These are phyloP conservation scores for Raja brachyura DNA, from an alignment of 2,113 vertebrate species.

Conservation along the genomic window DNA sequence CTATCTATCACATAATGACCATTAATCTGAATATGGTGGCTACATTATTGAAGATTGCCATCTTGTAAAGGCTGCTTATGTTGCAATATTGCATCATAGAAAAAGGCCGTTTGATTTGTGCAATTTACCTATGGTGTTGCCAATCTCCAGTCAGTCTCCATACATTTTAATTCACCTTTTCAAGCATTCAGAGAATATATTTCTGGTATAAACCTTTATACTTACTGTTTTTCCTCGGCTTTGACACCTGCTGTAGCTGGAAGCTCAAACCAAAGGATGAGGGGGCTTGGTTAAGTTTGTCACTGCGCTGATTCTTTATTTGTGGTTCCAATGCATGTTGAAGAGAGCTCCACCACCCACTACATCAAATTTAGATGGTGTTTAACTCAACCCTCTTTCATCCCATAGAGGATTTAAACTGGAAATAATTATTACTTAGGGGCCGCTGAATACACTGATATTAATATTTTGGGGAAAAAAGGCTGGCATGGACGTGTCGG, in stretches of 20 bases:
- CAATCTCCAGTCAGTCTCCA: background rate
- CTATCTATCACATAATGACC: background rate
- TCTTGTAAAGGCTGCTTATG: background rate
- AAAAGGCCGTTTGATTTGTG: background rate
- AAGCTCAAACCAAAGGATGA: background rate
- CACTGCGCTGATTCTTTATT: background rate
- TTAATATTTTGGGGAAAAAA: no score
- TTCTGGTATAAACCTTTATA: background rate
- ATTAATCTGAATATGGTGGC: background rate
- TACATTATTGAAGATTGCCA: background rate
- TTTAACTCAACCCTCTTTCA: background rate
- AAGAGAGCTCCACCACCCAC: background rate
- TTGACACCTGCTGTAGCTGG: no score
- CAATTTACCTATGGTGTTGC: no score
- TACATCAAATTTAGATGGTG: background rate
- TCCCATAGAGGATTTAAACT: background rate
- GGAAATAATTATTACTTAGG: constrained; percentile 1
- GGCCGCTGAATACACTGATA: background rate
- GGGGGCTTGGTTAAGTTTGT: background rate
- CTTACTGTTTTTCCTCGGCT: background rate
- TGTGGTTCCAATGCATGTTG: background rate
- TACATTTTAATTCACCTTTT: background rate
- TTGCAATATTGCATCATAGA: background rate
- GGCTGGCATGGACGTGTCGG: no score
- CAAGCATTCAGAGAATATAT: background rate